phyloP scores from a whole-genome alignment of 2,888 invertebrate genomes.

The Drosophila histrio region DNA sequence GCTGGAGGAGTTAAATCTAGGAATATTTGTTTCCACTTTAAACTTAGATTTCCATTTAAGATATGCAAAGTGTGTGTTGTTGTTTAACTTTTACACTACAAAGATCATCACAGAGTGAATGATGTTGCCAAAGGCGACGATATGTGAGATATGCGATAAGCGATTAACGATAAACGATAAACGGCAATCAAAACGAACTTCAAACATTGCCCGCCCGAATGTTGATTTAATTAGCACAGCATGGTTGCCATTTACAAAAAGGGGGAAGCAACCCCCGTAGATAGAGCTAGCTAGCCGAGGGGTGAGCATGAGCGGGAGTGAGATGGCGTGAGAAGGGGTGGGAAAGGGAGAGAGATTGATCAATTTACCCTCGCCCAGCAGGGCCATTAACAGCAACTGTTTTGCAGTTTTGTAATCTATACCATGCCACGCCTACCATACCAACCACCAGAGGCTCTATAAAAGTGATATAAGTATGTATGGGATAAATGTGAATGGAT shows the following conservation, averaged over 20 bases:
- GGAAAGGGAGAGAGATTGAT: background rate
- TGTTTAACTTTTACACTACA: constrained; percentile 13
- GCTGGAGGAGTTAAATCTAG: background rate
- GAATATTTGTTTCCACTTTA: background rate
- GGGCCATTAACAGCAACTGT: constrained; percentile 70
- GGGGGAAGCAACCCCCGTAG: constrained; percentile 24
- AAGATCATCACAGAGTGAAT: constrained; percentile 9
- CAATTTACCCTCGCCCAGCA: constrained; percentile 18
- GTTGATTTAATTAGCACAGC: constrained; percentile 79
- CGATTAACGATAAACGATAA: constrained; percentile 51
- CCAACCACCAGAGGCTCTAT: constrained; percentile 43
- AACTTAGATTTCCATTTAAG: constrained; percentile 59
- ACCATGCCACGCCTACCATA: constrained; percentile 71
- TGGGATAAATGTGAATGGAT: constrained; percentile 1
- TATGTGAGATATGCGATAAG: constrained; percentile 15
- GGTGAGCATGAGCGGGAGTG: too few species aligned
- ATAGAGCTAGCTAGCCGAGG: too few species aligned
- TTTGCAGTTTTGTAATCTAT: constrained; percentile 69
- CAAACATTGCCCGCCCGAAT: constrained; percentile 63
- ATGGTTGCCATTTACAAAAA: constrained; percentile 58
- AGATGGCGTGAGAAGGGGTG: background rate
- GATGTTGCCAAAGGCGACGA: constrained; percentile 15
- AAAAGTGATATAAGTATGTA: constrained; percentile 4
- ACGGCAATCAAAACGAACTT: constrained; percentile 66
- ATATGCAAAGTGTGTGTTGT: constrained; percentile 55